phyloP scores from a whole-genome alignment of 2,113 vertebrate species.

The Pygoscelis antarcticus region DNA sequence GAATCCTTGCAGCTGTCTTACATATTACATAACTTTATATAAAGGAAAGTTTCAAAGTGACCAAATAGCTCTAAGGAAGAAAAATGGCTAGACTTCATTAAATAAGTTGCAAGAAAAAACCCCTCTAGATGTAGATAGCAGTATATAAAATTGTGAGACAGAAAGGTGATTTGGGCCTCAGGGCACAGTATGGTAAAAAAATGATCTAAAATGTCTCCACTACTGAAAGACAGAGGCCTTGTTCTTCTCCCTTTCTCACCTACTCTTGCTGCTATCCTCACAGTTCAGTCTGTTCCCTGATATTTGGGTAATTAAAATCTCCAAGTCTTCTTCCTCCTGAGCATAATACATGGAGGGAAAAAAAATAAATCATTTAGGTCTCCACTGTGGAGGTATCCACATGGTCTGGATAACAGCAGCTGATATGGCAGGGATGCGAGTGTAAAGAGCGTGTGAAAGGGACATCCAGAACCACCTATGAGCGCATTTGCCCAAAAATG shows the following conservation, averaged over 20 bases:
- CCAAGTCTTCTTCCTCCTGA: neutral
- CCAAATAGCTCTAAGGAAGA: neutral
- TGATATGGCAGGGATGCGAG: fast-evolving
- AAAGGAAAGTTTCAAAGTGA: neutral
- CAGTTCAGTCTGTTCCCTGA: neutral
- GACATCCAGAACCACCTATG: neutral
- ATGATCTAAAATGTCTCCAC: neutral
- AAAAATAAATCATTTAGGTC: neutral
- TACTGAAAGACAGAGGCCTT: neutral
- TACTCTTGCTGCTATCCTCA: neutral
- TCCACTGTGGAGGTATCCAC: neutral
- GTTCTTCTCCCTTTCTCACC: neutral
- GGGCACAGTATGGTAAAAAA: neutral
- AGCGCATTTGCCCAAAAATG: neutral
- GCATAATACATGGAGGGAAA: neutral
- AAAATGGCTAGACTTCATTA: neutral
- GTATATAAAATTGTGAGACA: neutral
- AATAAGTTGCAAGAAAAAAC: neutral
- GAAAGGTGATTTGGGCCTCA: neutral
- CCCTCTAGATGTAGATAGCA: neutral
- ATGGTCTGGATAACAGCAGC: neutral
- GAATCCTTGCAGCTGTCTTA: neutral
- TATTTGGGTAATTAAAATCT: neutral
- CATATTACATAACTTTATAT: neutral
- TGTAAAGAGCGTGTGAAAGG: neutral